Evolutionary conservation across 1,140 invertebrate species (phyloP).

Genomic region (Holotrichia oblita): DNA sequence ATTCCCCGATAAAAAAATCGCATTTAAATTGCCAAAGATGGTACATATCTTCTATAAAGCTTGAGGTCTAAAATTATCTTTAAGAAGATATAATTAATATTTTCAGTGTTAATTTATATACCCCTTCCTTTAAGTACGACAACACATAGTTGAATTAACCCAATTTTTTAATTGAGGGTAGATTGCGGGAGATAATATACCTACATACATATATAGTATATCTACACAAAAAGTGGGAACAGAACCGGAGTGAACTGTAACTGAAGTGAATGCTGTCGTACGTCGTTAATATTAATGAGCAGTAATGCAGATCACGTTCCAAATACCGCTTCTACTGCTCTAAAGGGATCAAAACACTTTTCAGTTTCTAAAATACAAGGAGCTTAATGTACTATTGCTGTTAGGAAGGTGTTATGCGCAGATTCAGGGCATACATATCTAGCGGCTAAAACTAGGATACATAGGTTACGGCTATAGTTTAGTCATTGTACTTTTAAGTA

Average conservation of each 20-base stretch:
- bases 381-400: background rate
- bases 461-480: no score
- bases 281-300: constrained; percentile 28
- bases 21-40: no score
- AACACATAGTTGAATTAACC: no score
- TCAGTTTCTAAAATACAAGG: background rate
- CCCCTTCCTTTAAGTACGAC: no score
- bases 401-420: background rate
- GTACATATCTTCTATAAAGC: no score
- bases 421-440: background rate
- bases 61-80: no score
- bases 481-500: no score
- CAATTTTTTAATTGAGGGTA: background rate
- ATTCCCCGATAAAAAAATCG: no score
- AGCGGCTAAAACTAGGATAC: no score
- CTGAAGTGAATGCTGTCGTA: background rate
- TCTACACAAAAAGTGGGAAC: background rate
- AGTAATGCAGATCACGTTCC: background rate
- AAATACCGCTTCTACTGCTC: background rate
- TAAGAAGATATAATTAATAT: no score
- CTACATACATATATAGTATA: no score
- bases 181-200: background rate
- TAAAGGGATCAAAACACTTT: background rate
- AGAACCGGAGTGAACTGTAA: background rate
- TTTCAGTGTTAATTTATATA: no score